Base-by-base conservation (phyloP, 2,113 vertebrate species). In the Megalops atlanticus region DNA sequence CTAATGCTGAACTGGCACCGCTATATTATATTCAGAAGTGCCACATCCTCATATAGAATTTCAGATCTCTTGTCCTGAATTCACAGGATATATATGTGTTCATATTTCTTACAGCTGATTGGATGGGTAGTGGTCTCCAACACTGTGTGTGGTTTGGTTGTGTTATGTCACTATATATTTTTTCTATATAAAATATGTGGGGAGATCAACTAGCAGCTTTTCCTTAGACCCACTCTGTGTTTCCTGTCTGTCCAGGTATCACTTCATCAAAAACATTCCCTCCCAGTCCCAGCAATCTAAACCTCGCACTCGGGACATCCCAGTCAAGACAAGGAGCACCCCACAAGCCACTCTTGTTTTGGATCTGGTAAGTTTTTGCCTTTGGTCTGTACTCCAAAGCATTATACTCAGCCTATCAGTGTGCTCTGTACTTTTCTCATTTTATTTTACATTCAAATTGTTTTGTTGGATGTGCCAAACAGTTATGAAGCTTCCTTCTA, bases 311-410 rank as follows among this genome's bases (percentile, higher is more conserved):
- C 76, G 84, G 73, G 91, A 89, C 0, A 89, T 93, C 41, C 91
- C 92, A 0, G 87, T 89, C 0, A 96, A 89, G 83, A 95, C 90
- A 7, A 90, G 93, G 81, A 93, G 94, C 86, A 91, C 85, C 0
- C 86, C 89, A 0, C 90, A 90, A 79, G 79, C 85, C 82, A 95
- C 92, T 0, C 92, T 95, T 6, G 93, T 96, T 80, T 85, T 95
- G 14, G 95, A 95, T 81, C 87, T 95, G 93, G 96, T 95, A 76
- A 89, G 92, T 86, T 80, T 52, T 70, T 38, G 3, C 43, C 27
- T 16, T 54, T 21, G 43, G 52, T 78, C 77, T 16, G 8, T 39
- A n/a, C 16, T 74, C 0, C 58, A 64, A 24, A 64, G n/a, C 6
- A 0, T 64, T 64, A 64, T n/a, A 41, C 4, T 41, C 18, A 43